Evolutionary conservation across 2,888 invertebrate genomes (phyloP).

Genomic region (Hydrotaea diabolus): DNA sequence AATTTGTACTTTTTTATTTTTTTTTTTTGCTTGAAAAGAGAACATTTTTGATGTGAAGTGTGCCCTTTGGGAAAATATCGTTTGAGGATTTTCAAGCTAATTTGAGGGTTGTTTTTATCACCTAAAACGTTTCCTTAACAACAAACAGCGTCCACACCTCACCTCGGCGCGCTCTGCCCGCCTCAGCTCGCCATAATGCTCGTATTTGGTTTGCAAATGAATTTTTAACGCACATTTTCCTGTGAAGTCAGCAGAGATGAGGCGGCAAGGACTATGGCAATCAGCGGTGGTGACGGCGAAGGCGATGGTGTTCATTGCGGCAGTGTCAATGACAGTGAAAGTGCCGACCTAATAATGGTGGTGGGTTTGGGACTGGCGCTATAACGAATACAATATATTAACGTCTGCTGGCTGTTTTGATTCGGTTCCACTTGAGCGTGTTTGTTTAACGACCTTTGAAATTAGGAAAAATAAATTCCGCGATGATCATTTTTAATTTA

Average conservation of each 20-base stretch:
- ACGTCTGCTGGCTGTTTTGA: constrained; percentile 63
- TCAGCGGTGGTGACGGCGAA: not conserved
- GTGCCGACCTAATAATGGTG: constrained; percentile 16
- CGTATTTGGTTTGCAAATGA: constrained; percentile 38
- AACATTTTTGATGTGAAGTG: constrained; percentile 23
- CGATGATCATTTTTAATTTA: constrained; percentile 22
- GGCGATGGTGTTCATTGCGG: not conserved
- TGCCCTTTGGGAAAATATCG: constrained; percentile 62
- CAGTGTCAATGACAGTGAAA: constrained; percentile 7
- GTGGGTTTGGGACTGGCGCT: constrained; percentile 21
- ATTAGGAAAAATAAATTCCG: constrained; percentile 72
- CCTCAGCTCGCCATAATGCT: constrained; percentile 46
- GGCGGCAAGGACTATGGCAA: not conserved
- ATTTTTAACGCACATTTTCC: constrained; percentile 42
- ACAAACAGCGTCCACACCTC: constrained; percentile 30
- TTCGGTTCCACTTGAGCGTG: constrained; percentile 79
- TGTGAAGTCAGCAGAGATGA: not conserved
- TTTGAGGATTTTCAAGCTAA: constrained; percentile 61
- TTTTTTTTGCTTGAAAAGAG: too few species aligned
- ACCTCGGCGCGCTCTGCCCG: constrained; percentile 21
- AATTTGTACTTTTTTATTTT: constrained; percentile 28
- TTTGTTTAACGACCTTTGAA: constrained; percentile 80
- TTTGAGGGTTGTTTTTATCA: constrained; percentile 70
- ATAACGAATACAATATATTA: constrained; percentile 54
- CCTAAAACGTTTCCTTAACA: constrained; percentile 53